Base-by-base conservation (phyloP, 1,140 invertebrate genomes). In the Conus betulinus region DNA sequence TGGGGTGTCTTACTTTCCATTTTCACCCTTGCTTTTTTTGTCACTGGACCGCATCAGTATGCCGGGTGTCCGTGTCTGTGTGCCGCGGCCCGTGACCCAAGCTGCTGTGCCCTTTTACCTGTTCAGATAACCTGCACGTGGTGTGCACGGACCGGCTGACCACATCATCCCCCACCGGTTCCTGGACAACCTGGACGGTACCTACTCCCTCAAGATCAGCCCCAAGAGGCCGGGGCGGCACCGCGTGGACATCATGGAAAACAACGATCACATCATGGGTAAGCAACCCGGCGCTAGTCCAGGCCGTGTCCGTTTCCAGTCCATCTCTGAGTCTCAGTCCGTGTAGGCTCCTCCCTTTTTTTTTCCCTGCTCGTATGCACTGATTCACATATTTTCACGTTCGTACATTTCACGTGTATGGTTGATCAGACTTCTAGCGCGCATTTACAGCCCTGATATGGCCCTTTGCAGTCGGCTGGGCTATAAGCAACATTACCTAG, bases 131-230 rank as follows among this genome's bases (percentile, higher is more conserved):
- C 95, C 96, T 99, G 76, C 99, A 98, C 3, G 99, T 99, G 3
- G 98, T 99, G 93, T 99, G 99, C 94, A 97, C 98, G 15, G 99
- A 99, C 20, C 98, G 94, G 97, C 93, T 63, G 96, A 89, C 5
- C 71, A 96, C 93, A 95, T 98, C 13, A 98, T 98, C 4, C 98
- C 98, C 92, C 99, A 99, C 94, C 98, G 99, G 95, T 96, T 99
- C 2, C 98, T 98, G 93, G 99, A 99, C 95, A 99, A 99, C 94
- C 97, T 98, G 39, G 99, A 99, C 96, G 99, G 99, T 52, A 99
- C 99, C 0, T 99, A 99, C 94, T 99, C 98, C 0, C 95, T 99
- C 60, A 98, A 98, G 94, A 97, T 99, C 6, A 98, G 98, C 95
- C 98, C 99, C 51, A 98, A 98, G 94, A 98, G 99, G 95, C 96